phyloP scores from a whole-genome alignment of 2,113 vertebrate species.

The Calonectris borealis region DNA sequence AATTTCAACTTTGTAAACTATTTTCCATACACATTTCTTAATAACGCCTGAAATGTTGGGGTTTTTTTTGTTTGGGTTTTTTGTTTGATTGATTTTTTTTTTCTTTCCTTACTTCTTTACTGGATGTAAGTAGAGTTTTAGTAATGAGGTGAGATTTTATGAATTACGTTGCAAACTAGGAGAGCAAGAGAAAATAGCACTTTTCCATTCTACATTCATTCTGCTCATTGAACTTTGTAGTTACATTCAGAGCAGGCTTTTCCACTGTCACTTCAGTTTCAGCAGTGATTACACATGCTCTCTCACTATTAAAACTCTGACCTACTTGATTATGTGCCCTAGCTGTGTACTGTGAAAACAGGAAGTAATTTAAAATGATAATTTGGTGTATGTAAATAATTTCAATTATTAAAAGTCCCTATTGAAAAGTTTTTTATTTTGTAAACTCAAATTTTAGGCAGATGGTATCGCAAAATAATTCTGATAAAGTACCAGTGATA shows the following conservation, averaged over 20 bases:
- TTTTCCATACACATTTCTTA: not conserved
- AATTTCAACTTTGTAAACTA: not conserved
- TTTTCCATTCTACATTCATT: not conserved
- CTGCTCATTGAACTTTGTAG: not conserved
- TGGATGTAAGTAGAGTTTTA: not conserved
- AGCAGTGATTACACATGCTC: not conserved
- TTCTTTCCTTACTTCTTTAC: not conserved
- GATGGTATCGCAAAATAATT: not conserved
- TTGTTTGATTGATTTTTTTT: not conserved
- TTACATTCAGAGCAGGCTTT: not conserved
- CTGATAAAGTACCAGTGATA: not conserved
- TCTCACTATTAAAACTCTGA: not conserved
- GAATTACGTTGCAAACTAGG: not conserved
- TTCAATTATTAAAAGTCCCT: not conserved
- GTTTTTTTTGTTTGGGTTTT: not conserved
- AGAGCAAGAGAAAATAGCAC: not conserved
- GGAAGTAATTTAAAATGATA: not conserved
- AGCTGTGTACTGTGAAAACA: not conserved
- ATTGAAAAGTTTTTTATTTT: not conserved
- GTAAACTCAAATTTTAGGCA: not conserved
- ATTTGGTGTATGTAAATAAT: not conserved
- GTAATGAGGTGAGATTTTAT: not conserved
- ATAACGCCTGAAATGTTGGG: not conserved
- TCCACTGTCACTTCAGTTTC: not conserved
- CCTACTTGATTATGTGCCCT: not conserved